These are phyloP conservation scores for Pogonomyrmex barbatus DNA, from an alignment of 1,140 invertebrate species.

Conservation along the genomic window DNA sequence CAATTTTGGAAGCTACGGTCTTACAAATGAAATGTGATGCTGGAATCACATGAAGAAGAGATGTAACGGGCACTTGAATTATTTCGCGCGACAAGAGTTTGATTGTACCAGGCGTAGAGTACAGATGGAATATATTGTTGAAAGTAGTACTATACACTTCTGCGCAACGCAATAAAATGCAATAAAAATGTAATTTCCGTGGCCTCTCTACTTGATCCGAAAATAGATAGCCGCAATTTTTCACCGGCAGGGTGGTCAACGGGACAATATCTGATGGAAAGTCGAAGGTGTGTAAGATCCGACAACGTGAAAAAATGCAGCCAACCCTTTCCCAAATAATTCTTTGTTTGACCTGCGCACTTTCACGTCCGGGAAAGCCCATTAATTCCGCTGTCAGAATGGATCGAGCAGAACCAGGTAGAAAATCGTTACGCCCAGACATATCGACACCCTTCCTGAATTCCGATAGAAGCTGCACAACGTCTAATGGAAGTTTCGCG, in stretches of 20 bases:
- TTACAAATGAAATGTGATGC: background rate
- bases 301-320: slow-evolving; percentile 73
- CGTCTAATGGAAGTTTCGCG: slow-evolving; percentile 75
- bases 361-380: slow-evolving; percentile 71
- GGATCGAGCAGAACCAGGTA: slow-evolving; percentile 70
- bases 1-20: slow-evolving; percentile 1
- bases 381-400: slow-evolving; percentile 74
- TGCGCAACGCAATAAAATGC: slow-evolving; percentile 54
- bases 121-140: slow-evolving; percentile 32
- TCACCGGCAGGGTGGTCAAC: slow-evolving; percentile 30
- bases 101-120: background rate
- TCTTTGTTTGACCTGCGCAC: slow-evolving; percentile 75
- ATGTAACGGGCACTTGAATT: background rate
- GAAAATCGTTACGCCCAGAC: slow-evolving; percentile 74
- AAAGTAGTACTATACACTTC: background rate
- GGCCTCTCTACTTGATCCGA: slow-evolving; percentile 47
- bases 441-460: slow-evolving; percentile 76
- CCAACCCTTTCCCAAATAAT: slow-evolving; percentile 66
- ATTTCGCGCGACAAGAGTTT: slow-evolving; percentile 24
- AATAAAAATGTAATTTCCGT: slow-evolving; percentile 59
- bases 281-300: slow-evolving; percentile 61
- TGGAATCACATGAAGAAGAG: slow-evolving; percentile 5
- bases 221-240: slow-evolving; percentile 66
- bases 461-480: slow-evolving; percentile 71
- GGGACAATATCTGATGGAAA: slow-evolving; percentile 66